phyloP scores from a whole-genome alignment of 1,140 invertebrate species.

The Leptonema lineaticorne region DNA sequence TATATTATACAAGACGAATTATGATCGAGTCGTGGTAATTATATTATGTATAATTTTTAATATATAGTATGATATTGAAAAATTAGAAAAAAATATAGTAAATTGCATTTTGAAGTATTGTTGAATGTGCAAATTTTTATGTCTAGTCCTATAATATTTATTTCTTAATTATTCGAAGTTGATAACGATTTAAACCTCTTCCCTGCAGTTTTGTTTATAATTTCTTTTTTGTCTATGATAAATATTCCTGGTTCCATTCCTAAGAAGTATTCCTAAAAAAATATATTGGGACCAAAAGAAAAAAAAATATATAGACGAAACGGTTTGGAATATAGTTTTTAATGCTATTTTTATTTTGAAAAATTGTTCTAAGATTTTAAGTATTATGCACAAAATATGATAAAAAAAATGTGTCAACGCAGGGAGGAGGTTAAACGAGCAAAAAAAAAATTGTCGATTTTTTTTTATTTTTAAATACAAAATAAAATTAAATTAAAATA shows the following conservation, averaged over 20 bases:
- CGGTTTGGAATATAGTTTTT: too few species aligned
- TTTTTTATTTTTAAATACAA: too few species aligned
- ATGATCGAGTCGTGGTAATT: too few species aligned
- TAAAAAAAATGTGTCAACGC: background rate
- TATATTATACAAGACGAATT: too few species aligned
- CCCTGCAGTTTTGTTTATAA: background rate
- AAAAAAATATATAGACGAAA: too few species aligned
- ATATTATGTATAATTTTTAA: too few species aligned
- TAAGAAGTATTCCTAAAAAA: background rate
- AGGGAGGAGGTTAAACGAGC: slow-evolving; percentile 1
- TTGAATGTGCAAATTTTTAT: background rate
- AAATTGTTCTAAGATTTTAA: background rate
- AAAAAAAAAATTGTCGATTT: too few species aligned
- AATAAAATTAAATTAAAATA: too few species aligned
- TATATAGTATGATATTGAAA: too few species aligned
- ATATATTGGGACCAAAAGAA: background rate
- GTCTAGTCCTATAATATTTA: background rate
- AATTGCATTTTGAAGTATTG: too few species aligned
- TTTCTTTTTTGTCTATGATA: background rate
- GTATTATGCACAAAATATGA: background rate
- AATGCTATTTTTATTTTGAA: too few species aligned
- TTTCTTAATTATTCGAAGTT: background rate
- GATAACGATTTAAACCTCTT: slow-evolving; percentile 3
- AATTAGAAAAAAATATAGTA: too few species aligned
- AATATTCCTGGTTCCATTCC: slow-evolving; percentile 9